Conservation (phyloP, 2,113 vertebrate species). For the Suncus etruscus region DNA sequence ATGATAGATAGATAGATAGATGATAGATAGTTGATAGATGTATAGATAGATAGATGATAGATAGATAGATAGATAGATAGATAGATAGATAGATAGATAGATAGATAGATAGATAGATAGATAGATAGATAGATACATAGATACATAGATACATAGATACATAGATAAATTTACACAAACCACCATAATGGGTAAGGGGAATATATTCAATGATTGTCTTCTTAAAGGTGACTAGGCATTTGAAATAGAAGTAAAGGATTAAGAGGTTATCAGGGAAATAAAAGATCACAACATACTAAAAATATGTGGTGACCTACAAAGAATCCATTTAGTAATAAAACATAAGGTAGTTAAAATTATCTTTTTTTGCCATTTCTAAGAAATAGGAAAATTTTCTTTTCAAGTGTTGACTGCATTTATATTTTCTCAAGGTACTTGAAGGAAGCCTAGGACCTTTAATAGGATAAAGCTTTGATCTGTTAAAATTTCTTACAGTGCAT, state of each 20-base stretch:
- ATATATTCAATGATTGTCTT: background rate
- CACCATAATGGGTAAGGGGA: background rate
- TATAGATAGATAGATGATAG: no score
- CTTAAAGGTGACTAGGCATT: background rate
- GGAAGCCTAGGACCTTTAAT: background rate
- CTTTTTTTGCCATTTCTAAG: background rate
- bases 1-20: no score
- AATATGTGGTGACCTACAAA: rapidly evolving
- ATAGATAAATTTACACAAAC: background rate
- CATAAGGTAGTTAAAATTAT: background rate
- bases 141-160: no score
- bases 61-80: no score
- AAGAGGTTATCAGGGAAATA: background rate
- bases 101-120: no score
- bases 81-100: no score
- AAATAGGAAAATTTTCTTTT: rapidly evolving
- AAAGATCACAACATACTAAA: background rate
- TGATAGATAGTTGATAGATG: no score
- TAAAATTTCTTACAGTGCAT: background rate
- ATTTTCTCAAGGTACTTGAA: background rate
- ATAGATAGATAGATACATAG: no score
- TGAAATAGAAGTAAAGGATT: background rate
- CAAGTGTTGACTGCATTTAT: background rate
- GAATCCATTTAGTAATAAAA: background rate
- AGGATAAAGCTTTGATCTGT: background rate